Evolutionary conservation across 2,797 vertebrate genomes (phyloP).

Genomic region (Enteromius treurensis): DNA sequence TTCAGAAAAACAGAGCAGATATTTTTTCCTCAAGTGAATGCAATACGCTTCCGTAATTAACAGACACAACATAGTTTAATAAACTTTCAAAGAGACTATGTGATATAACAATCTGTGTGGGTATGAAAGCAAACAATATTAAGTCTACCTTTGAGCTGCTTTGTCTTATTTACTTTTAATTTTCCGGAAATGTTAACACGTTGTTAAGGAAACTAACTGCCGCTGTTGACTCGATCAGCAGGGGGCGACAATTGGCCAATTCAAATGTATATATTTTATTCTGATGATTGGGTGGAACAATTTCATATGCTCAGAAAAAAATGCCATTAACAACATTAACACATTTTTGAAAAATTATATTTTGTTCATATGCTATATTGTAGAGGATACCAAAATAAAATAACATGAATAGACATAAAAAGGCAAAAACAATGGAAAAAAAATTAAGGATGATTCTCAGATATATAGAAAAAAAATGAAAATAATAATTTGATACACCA

Average conservation of each 20-base stretch:
- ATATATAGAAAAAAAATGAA: background rate
- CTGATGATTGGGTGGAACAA: background rate
- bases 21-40: too few species aligned
- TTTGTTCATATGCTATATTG: background rate
- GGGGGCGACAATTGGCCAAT: background rate
- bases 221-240: background rate
- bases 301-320: background rate
- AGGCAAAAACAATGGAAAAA: too few species aligned
- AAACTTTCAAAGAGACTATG: background rate
- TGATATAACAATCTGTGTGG: background rate
- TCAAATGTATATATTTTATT: background rate
- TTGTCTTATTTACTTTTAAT: background rate
- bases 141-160: background rate
- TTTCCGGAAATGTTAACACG: background rate
- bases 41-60: too few species aligned
- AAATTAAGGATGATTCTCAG: background rate
- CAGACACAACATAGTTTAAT: background rate
- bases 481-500: background rate
- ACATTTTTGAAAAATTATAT: background rate
- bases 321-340: background rate
- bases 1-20: too few species aligned
- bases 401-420: too few species aligned
- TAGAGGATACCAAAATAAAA: too few species aligned
- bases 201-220: constrained; percentile 39
- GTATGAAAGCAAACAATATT: background rate